These are phyloP conservation scores for Irena cyanogastra DNA, from an alignment of 2,113 vertebrate genomes.

Conservation along the genomic window DNA sequence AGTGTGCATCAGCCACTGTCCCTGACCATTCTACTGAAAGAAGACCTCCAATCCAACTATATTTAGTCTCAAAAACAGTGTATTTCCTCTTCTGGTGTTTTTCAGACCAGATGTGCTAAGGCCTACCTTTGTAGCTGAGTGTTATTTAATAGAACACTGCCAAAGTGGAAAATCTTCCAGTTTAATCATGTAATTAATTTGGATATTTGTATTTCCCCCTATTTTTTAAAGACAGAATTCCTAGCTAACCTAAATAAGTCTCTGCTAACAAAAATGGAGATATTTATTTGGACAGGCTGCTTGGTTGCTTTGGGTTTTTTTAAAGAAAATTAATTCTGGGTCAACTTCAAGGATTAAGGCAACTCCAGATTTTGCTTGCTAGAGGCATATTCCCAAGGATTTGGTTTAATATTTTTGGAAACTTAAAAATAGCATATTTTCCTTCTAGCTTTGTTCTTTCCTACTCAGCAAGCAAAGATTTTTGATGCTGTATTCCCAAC, in stretches of 20 bases:
- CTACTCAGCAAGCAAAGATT: neutral
- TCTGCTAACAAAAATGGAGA: neutral
- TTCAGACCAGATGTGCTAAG: conserved; percentile 23
- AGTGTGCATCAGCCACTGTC: neutral
- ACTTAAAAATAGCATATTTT: conserved; percentile 22
- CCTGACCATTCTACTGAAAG: neutral
- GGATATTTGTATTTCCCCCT: neutral
- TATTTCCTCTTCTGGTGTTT: conserved; percentile 47
- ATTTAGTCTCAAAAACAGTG: conserved; percentile 44
- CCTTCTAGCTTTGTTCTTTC: neutral
- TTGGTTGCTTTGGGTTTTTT: neutral
- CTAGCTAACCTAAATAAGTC: neutral
- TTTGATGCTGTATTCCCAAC: neutral
- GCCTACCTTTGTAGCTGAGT: neutral
- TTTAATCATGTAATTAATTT: neutral
- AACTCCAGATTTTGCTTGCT: neutral
- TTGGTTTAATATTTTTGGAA: conserved; percentile 23
- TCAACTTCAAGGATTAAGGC: neutral
- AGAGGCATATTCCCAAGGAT: conserved; percentile 13
- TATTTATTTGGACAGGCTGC: neutral
- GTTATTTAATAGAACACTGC: conserved; percentile 4
- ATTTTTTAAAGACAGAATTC: neutral
- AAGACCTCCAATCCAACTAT: neutral
- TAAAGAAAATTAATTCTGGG: neutral
- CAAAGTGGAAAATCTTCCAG: neutral